Evolutionary conservation across 2,888 invertebrate species (phyloP), one percentile per base, ranked within the genome.

Genomic region (Eupithecia pulchellata): DNA sequence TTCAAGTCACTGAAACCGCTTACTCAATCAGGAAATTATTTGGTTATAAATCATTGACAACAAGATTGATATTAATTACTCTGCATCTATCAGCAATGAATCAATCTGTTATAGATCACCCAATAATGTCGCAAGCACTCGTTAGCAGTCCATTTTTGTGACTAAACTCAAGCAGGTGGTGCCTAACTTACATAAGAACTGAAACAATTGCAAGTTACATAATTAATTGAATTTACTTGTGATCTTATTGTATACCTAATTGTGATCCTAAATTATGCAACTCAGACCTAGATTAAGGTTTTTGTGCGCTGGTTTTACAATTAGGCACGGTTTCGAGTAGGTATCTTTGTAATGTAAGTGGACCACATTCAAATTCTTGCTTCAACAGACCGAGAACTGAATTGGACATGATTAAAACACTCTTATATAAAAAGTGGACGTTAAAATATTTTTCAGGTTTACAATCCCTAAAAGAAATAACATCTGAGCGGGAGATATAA

Each of bases 141-240:
- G 60, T 60, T 60, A 20, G 60, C 5, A 34, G 20, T 6, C 27
- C 29, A 20, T 29, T 20, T 63, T 68, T 57, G 62, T 52, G 25
- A 20, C 55, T 27, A 55, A 66, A 30, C 25, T 42, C 30, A 55
- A 61, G 65, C 69, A 65, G 36, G 52, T 69, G 14, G 58, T n/a
- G 2, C 29, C 55, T 27, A 11, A 64, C 64, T 71, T 71, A 66
- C 57, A 47, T 71, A 71, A 70, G 32, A 32, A 58, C 39, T 64
- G 58, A 64, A 71, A 71, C 71, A 71, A 70, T 71, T 57, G 72
- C 63, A 65, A 65, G 47, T 68, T 57, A 65, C 64, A 55, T 36
- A 67, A 67, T 66, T 36, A 64, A 66, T 27, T 60, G 29, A 63
- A 66, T 55, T 68, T 25, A 65, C 55, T 36, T 67, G 63, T 68